Evolutionary conservation across 1,140 invertebrate genomes (phyloP), one percentile per base, ranked within the genome.

Genomic region (Brachionus asplanchnoidis): DNA sequence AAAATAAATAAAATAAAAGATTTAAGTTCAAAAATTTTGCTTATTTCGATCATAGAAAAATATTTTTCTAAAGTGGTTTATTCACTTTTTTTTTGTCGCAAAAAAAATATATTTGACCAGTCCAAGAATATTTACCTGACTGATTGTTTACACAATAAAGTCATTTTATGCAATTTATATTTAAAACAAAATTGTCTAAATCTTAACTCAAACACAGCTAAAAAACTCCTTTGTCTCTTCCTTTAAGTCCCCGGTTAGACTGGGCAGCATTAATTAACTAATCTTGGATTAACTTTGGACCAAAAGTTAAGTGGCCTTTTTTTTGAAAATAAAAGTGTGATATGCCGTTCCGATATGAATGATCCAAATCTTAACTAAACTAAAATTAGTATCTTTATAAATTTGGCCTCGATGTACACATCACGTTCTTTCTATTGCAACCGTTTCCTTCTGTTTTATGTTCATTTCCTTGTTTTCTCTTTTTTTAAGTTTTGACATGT

Each of bases 121-220:
- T 20, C 53, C 53, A 60, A 60, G 53, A 60, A 60, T 60, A 60
- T 60, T 60, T 60, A 60, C 53, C 53, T 60, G 53, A 26, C 53
- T 60, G 17, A 60, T 60, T 60, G 20, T 60, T 60, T 60, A 60
- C 53, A 60, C 53, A 60, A 60, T 60, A 60, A 60, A 60, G 53
- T 60, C 53, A 60, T 60, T 60, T 60, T 60, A 60, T 60, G 53
- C 53, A 60, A 60, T 60, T 60, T 60, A 60, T 60, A 60, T 46
- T 46, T n/a, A 60, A 60, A 60, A 36, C 32, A 3, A 36, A 60
- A 60, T 60, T 20, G 53, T 60, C 53, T 60, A 60, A 60, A 60
- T 60, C 53, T 60, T 9, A 60, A 60, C 1, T 60, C 53, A 60
- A 60, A 60, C 20, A 60, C 53, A 60, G 20, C 20, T 26, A 60